Evolutionary conservation across 2,888 invertebrate genomes (phyloP).

Genomic region (Malthinus flaveolus): DNA sequence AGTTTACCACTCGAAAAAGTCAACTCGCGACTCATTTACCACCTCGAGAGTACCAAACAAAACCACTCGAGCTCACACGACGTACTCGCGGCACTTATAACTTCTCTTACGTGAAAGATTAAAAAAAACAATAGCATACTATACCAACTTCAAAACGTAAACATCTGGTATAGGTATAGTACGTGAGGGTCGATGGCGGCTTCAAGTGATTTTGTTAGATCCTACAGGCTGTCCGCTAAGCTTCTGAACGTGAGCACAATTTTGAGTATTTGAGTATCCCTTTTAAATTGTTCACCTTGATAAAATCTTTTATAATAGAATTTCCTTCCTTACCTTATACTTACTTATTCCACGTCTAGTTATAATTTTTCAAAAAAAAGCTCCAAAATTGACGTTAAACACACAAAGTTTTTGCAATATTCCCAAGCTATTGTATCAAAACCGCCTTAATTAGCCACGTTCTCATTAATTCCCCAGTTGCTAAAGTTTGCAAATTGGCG

Average conservation of each 20-base stretch:
- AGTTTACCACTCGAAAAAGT: too few relatives aligned
- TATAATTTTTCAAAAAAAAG: too few relatives aligned
- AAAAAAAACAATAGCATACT: slow-evolving; percentile 8
- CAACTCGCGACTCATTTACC: too few relatives aligned
- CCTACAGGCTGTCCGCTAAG: slow-evolving; percentile 32
- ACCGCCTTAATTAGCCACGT: slow-evolving; percentile 30
- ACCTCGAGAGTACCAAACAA: slow-evolving; percentile 30
- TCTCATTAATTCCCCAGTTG: slow-evolving; percentile 30
- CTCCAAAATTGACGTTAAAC: too few relatives aligned
- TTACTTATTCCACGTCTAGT: too few relatives aligned
- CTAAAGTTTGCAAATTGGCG: slow-evolving; percentile 22
- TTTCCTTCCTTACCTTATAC: too few relatives aligned
- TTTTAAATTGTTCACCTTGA: too few relatives aligned
- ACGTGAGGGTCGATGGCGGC: slow-evolving; percentile 20
- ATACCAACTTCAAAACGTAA: slow-evolving; percentile 9
- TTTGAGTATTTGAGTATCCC: slow-evolving; percentile 25
- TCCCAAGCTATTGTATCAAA: slow-evolving; percentile 16
- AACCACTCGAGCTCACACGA: slow-evolving; percentile 16
- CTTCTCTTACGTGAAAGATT: slow-evolving; percentile 5
- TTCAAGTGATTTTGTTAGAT: slow-evolving; percentile 36
- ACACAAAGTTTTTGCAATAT: too few relatives aligned
- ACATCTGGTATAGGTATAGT: slow-evolving; percentile 16
- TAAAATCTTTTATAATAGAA: too few relatives aligned
- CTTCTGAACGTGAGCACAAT: slow-evolving; percentile 35
- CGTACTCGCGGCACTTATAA: slow-evolving; percentile 9